A percentile compares a stretch with the other conserved stretches of the same genome.
These are phyloP conservation scores for Hyles euphorbiae DNA, from an alignment of 1,140 invertebrate genomes.

Conservation along the genomic window DNA sequence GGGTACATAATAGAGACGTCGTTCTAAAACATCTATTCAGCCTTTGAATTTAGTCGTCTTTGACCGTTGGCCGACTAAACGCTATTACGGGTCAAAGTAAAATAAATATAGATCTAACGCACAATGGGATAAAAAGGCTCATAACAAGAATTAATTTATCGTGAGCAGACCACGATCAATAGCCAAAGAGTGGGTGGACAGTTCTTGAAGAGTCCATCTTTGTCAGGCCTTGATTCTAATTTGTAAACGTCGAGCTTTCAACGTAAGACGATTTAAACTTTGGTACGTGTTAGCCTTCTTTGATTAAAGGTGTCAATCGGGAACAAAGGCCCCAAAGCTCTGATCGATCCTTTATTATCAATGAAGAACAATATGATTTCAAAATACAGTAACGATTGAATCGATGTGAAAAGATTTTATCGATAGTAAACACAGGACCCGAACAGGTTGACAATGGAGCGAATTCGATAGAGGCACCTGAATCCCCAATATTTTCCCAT, in stretches of 20 bases:
- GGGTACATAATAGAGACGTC: background rate
- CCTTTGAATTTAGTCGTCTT: conserved; percentile 40
- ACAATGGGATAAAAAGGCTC: conserved; percentile 68
- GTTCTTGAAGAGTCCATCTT: conserved; percentile 72
- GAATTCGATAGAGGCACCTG: conserved; percentile 62
- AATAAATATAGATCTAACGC: conserved; percentile 53
- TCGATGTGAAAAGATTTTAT: conserved; percentile 39
- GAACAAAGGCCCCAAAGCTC: conserved; percentile 28
- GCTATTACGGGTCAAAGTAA: conserved; percentile 49
- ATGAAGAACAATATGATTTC: conserved; percentile 14
- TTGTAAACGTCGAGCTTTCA: conserved; percentile 70
- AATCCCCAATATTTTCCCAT: conserved; percentile 71
- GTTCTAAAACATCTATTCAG: conserved; percentile 28
- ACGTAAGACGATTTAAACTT: conserved; percentile 67
- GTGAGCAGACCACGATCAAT: conserved; percentile 61
- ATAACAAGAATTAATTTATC: conserved; percentile 74
- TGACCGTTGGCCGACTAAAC: conserved; percentile 64
- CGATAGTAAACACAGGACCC: conserved; percentile 28
- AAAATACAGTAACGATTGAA: conserved; percentile 12
- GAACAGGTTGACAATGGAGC: conserved; percentile 60
- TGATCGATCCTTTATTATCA: conserved; percentile 13
- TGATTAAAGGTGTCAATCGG: conserved; percentile 28
- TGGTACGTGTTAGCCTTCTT: conserved; percentile 48
- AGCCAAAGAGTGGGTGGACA: conserved; percentile 68
- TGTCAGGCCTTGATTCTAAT: conserved; percentile 72